Evolutionary conservation across 2,797 vertebrate species (phyloP).

Genomic region (Poeciliopsis infans): DNA sequence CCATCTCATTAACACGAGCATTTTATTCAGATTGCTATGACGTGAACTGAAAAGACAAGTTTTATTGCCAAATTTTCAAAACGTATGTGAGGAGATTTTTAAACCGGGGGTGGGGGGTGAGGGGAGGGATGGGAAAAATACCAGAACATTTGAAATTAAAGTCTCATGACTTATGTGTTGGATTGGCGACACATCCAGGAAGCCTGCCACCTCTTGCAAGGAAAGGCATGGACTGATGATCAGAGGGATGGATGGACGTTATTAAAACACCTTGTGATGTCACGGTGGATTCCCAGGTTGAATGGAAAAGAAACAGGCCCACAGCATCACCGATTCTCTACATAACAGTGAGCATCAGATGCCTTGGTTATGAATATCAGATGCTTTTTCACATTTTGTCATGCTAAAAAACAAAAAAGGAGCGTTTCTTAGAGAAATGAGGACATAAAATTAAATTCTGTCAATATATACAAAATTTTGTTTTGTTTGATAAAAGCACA

Average conservation of each 20-base stretch:
- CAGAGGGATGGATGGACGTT: background rate
- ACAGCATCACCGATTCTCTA: background rate
- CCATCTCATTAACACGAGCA: conserved; percentile 53
- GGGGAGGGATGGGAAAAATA: too few relatives aligned
- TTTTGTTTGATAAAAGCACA: background rate
- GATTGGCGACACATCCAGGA: background rate
- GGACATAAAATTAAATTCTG: too few relatives aligned
- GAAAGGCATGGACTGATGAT: background rate
- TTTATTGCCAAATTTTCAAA: background rate
- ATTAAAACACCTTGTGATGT: background rate
- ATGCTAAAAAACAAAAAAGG: background rate
- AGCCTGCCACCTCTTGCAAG: background rate
- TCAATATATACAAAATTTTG: background rate
- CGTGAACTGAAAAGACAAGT: background rate
- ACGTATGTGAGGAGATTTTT: background rate
- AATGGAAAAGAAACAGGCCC: background rate
- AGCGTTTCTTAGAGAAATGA: background rate
- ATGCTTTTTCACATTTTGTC: background rate
- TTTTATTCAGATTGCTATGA: conserved; percentile 40
- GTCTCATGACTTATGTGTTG: background rate
- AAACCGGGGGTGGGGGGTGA: background rate
- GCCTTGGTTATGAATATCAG: background rate
- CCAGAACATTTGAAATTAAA: background rate
- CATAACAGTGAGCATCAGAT: background rate
- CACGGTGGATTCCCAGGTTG: background rate